Evolutionary conservation across 2,797 vertebrate species (phyloP), one percentile per base, ranked within the genome.

Genomic region (Hozukius guyotensis): DNA sequence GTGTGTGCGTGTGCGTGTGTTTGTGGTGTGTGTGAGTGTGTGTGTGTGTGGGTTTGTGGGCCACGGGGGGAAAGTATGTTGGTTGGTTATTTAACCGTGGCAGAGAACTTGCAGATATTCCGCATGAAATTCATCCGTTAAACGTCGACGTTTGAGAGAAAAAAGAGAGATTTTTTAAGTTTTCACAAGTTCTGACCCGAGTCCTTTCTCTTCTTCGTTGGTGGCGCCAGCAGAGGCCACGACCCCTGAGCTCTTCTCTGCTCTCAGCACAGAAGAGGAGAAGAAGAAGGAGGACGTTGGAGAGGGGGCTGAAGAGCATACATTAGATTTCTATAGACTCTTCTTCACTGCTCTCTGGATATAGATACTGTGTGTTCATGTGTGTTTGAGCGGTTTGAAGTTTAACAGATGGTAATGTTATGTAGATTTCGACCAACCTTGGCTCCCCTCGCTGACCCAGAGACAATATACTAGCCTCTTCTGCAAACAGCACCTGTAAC

Each of bases 351-450:
- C 65, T 85, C 62, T 81, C 46, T 78, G 52, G 62, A 49, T 49
- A 42, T 18, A 74, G 52, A 76, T 73, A 49, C 31, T 70, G 14
- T 75, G 49, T 42, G 63, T 61, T 18, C 9, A 13, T 52, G 18
- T 20, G 62, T 46, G 63, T 66, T 60, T 65, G 80, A 91, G 88
- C 63, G 79, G 87, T 91, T 94, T 93, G 92, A 94, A 91, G 88
- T 95, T 94, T 92, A 93, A 93, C 92, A 93, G 88, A 95, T 93
- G 93, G 84, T 91, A 93, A 94, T 95, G 87, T 85, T 90, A 89
- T 91, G 88, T 88, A 87, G 85, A 93, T 94, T 88, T 93, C 88
- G 82, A 93, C 89, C 87, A 90, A 81, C 88, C 82, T 27, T 75
- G 80, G 71, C 78, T 91, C 87, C 18, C 86, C 86, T 84, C 75